phyloP scores from a whole-genome alignment of 2,113 vertebrate genomes.

The Pyxicephalus adspersus region DNA sequence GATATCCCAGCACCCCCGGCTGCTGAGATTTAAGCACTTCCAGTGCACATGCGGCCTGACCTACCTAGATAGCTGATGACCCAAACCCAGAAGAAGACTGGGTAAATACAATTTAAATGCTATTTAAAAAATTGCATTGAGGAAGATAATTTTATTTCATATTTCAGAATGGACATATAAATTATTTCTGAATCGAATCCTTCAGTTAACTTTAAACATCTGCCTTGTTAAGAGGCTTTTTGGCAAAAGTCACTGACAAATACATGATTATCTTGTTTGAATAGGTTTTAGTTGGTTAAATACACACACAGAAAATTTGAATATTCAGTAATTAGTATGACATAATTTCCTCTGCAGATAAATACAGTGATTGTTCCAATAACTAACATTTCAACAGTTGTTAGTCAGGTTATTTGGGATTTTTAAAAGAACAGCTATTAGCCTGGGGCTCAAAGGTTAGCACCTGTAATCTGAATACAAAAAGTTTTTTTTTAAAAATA shows the following conservation, averaged over 20 bases:
- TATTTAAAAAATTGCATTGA: too few relatives aligned
- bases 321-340: slow-evolving; percentile 14
- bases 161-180: too few relatives aligned
- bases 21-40: too few relatives aligned
- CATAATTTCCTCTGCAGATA: slow-evolving; percentile 13
- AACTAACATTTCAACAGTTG: not conserved
- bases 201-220: too few relatives aligned
- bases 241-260: not conserved
- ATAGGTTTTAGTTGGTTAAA: not conserved
- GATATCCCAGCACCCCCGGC: too few relatives aligned
- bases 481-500: not conserved
- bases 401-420: not conserved
- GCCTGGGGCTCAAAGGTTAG: not conserved
- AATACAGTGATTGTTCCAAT: not conserved
- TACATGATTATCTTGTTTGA: not conserved
- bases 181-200: too few relatives aligned
- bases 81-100: too few relatives aligned
- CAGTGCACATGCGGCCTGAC: too few relatives aligned
- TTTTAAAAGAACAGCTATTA: not conserved
- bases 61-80: too few relatives aligned
- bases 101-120: too few relatives aligned
- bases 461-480: not conserved
- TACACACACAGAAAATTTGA: not conserved
- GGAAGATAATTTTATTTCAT: too few relatives aligned
- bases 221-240: too few relatives aligned